Base-by-base conservation (phyloP, 1,140 invertebrate species). In the Lasioglossum baleicum region DNA sequence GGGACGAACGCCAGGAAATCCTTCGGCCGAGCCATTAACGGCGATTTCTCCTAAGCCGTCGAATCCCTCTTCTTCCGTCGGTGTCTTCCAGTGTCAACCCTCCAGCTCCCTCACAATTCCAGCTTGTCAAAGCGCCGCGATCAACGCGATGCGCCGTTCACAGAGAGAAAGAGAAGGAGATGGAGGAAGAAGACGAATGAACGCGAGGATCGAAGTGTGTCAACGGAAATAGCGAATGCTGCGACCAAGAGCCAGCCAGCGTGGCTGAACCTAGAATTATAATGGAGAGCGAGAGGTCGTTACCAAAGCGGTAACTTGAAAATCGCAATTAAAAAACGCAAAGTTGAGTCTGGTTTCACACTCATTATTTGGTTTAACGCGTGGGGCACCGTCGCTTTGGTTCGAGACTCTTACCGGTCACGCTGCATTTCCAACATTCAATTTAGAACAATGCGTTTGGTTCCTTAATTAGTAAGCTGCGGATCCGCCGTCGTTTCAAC, bases 11-110 rank as follows among this genome's bases (percentile, higher is more conserved):
- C 66, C 76, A 81, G 84, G 82, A 88, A 89, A 89, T 89, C 88
- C 87, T 89, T 83, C 82, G 82, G 87, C 85, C 85, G 83, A 86
- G 86, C 87, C 87, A 89, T 89, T 89, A 89, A 88, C 87, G 87
- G 77, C 80, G 87, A 88, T 88, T 89, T 85, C 83, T 81, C 83
- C 80, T 88, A 89, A 89, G 79, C 84, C 83, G 81, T 83, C 81
- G 60, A 81, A 82, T 88, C 86, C 83, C 81, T 78, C 84, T 78
- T 77, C 80, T 73, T 73, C 82, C 66, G 63, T 75, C 58, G 40
- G 74, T 80, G 74, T 75, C 79, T 80, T 74, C 74, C 68, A 64
- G 61, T 80, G 83, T 84, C 83, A 85, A 85, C 79, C 75, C 65
- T 69, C 72, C 51, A 5, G 51, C 51, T 53, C 15, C 15, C 51